Percentiles rank a stretch among this genome's conserved stretches.
phyloP scores from a whole-genome alignment of 2,888 invertebrate genomes.

The Lasioglossum malachurum region DNA sequence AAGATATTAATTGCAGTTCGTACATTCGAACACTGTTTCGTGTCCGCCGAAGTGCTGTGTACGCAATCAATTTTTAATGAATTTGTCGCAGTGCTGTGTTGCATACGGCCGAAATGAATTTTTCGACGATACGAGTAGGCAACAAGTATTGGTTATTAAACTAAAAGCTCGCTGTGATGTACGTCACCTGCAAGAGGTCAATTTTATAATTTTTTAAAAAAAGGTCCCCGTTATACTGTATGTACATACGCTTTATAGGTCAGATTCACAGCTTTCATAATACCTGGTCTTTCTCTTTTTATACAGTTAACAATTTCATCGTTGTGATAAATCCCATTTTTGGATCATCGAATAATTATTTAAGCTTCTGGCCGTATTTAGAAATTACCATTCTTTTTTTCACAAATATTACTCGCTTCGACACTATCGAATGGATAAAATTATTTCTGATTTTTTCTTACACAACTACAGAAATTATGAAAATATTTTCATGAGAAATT shows the following conservation, averaged over 20 bases:
- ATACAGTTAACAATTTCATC: slow-evolving; percentile 15
- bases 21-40: not conserved
- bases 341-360: not conserved
- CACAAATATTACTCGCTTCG: not conserved
- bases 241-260: not conserved
- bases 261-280: not conserved
- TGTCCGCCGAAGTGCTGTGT: slow-evolving; percentile 7
- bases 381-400: not conserved
- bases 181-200: slow-evolving; percentile 16
- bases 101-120: slow-evolving; percentile 39
- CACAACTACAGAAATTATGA: not conserved
- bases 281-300: slow-evolving; percentile 1
- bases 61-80: slow-evolving; percentile 50
- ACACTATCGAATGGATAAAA: not conserved
- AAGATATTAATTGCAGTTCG: slow-evolving; percentile 31
- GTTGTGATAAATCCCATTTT: not conserved
- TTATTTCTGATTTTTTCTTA: not conserved
- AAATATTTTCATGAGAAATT: no score
- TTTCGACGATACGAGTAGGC: slow-evolving; percentile 30
- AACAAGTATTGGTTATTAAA: slow-evolving; percentile 53
- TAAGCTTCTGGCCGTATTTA: not conserved
- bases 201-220: slow-evolving; percentile 37
- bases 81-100: slow-evolving; percentile 39
- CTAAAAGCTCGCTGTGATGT: slow-evolving; percentile 43
- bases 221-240: slow-evolving; percentile 4